Evolutionary conservation across 2,797 vertebrate genomes (phyloP).

Genomic region (Enteromius fasciolatus): DNA sequence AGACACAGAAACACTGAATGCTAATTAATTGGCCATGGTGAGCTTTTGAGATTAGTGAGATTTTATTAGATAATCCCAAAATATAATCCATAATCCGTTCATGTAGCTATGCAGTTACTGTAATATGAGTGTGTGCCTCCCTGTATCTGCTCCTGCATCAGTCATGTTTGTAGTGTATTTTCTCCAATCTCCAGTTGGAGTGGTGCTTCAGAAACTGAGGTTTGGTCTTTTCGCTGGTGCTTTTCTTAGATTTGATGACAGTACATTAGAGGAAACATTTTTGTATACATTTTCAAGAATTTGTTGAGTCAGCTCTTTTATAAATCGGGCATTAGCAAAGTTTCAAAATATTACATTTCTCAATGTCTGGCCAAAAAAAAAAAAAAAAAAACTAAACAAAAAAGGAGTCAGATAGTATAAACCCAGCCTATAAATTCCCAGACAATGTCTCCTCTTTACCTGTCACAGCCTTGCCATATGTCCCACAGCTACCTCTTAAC

Average conservation of each 20-base stretch:
- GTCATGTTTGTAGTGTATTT: constrained; percentile 25
- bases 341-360: constrained; percentile 29
- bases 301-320: constrained; percentile 67
- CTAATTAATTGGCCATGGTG: constrained; percentile 9
- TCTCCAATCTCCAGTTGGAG: constrained; percentile 32
- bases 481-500: constrained; percentile 62
- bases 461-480: constrained; percentile 53
- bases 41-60: constrained; percentile 34
- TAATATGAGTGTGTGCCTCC: constrained; percentile 15
- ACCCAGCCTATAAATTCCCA: constrained; percentile 11
- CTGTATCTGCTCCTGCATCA: constrained; percentile 7
- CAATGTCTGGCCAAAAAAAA: neutral
- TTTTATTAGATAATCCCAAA: constrained; percentile 27
- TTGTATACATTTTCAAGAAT: constrained; percentile 46
- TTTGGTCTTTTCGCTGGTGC: constrained; percentile 40
- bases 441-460: neutral
- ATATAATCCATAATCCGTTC: constrained; percentile 39
- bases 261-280: constrained; percentile 12
- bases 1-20: constrained; percentile 15
- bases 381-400: neutral
- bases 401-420: neutral
- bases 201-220: constrained; percentile 52
- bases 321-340: constrained; percentile 69
- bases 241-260: constrained; percentile 37
- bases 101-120: constrained; percentile 49